Base-by-base conservation (phyloP, 2,113 vertebrate species). In the Tinamus guttatus region DNA sequence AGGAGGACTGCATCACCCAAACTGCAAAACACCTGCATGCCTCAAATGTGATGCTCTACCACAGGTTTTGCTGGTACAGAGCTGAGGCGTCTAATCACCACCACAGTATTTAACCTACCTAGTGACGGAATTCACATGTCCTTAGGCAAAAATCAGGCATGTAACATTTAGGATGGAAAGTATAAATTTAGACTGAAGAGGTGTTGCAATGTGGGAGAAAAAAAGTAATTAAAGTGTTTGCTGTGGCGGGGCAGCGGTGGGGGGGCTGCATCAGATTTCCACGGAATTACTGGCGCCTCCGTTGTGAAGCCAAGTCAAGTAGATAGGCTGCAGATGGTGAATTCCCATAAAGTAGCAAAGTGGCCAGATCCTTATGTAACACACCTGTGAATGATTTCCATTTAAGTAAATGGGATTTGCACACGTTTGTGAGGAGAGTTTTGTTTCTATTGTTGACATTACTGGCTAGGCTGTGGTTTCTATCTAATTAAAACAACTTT, bases 371-470 rank as follows among this genome's bases (percentile, higher is more conserved):
- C 45, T 90, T 79, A 87, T 76, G 52, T 32, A 79, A 81, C 73
- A 71, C 87, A 94, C 83, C 88, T 89, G 77, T 83, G 73, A 93
- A 86, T 67, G 40, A 22, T 90, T 96, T 20, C 62, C 67, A 62
- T 58, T 65, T 56, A 40, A 65, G 62, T 73, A 79, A 95, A 94
- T 90, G 81, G 76, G 80, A 92, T 97, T 96, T 95, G 63, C 94
- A 96, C 80, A 63, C 62, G 13, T 84, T 94, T 86, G 89, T 88
- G 84, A 88, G 73, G 1, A 70, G 80, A 86, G 69, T 93, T 96
- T 95, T 3, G 12, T 59, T 93, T 84, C 43, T 89, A 10, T 75
- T 58, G 20, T 30, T 65, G 59, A 90, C 65, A 56, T 92, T 87
- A 84, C 74, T 94, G 91, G 68, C 69, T 45, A 71, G 49, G n/a